Evolutionary conservation across 2,113 vertebrate genomes (phyloP).

Genomic region (Hydropotes inermis): DNA sequence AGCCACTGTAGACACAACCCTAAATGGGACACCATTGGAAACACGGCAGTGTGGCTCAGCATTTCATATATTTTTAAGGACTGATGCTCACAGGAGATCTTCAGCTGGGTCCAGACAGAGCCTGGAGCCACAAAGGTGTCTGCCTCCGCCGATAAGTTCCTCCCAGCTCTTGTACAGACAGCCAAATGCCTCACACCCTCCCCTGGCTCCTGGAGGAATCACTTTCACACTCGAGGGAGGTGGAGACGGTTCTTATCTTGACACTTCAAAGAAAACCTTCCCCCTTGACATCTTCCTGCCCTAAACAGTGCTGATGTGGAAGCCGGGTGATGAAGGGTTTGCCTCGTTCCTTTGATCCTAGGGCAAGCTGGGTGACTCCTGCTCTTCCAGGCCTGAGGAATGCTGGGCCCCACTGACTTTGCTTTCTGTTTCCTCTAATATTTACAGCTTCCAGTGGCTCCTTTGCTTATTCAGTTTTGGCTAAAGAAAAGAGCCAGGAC

Average conservation of each 20-base stretch:
- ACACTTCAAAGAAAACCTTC: constrained; percentile 77
- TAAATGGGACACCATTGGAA: background rate
- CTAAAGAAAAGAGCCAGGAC: background rate
- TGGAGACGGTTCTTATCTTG: constrained; percentile 74
- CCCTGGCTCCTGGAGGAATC: background rate
- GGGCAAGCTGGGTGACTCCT: background rate
- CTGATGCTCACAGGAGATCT: background rate
- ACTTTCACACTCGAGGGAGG: constrained; percentile 51
- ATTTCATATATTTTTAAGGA: background rate
- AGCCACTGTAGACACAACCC: background rate
- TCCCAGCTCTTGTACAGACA: background rate
- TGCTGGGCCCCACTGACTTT: background rate
- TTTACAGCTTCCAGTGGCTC: background rate
- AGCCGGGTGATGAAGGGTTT: constrained; percentile 59
- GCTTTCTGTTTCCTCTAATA: background rate
- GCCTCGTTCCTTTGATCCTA: constrained; percentile 59
- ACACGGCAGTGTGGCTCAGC: fast-evolving
- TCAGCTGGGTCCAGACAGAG: constrained; percentile 13
- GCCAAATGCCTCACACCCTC: background rate
- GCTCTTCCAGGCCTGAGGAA: constrained; percentile 20
- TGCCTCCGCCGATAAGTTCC: background rate
- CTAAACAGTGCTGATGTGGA: constrained; percentile 47
- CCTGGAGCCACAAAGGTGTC: background rate
- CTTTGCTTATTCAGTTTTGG: background rate
- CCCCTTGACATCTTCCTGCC: constrained; percentile 69